phyloP scores from a whole-genome alignment of 2,113 vertebrate genomes.

The Megaptera novaeangliae region DNA sequence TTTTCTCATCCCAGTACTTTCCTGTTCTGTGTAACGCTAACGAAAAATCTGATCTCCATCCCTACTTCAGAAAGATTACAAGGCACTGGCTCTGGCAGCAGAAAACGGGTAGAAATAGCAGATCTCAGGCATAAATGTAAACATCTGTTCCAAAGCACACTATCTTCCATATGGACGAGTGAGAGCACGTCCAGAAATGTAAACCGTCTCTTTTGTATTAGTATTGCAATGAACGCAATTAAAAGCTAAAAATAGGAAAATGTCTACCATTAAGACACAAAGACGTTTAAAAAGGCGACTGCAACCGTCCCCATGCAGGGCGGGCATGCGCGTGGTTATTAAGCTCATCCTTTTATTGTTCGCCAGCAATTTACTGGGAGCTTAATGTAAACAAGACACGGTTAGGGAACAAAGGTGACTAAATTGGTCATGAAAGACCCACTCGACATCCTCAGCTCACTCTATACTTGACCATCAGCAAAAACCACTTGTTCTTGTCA shows the following conservation, averaged over 20 bases:
- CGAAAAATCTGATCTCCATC: not conserved
- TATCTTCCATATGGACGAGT: not conserved
- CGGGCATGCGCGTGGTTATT: accelerated
- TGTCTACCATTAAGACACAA: not conserved
- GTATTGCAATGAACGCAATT: not conserved
- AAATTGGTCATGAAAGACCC: accelerated
- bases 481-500: not conserved
- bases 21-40: accelerated
- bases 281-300: not conserved
- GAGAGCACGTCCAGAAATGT: accelerated
- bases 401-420: not conserved
- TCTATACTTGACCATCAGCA: accelerated
- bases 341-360: accelerated
- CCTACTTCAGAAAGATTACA: not conserved
- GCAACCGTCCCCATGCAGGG: accelerated
- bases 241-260: not conserved
- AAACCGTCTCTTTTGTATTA: not conserved
- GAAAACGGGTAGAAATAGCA: not conserved
- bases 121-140: not conserved
- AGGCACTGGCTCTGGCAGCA: not conserved
- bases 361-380: not conserved
- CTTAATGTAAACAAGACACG: not conserved
- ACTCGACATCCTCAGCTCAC: not conserved
- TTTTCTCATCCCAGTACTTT: too few relatives aligned
- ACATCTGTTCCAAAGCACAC: not conserved